A percentile compares a stretch with the other conserved stretches of the same genome.
These are phyloP conservation scores for Chlorocebus sabaeus DNA, from an alignment of 2,113 vertebrate genomes.

Conservation along the genomic window DNA sequence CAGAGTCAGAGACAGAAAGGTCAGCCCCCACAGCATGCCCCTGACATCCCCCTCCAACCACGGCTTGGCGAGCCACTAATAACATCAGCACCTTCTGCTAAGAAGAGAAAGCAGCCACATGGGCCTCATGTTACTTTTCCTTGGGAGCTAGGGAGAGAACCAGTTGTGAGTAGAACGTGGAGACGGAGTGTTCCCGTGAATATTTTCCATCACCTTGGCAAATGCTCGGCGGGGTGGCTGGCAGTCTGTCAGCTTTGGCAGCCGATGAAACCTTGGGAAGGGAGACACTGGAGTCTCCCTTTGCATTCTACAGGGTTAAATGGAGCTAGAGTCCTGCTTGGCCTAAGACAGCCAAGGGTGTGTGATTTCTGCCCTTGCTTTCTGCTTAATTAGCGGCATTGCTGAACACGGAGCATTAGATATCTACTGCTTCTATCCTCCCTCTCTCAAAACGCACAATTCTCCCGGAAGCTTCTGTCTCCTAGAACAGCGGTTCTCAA, in stretches of 20 bases:
- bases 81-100: background rate
- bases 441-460: background rate
- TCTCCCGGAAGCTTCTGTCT: background rate
- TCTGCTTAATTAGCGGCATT: conserved; percentile 1
- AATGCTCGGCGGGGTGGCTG: background rate
- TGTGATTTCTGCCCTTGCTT: conserved; percentile 3
- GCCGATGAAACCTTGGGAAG: background rate
- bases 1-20: background rate
- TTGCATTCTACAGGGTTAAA: background rate
- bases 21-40: background rate
- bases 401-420: background rate
- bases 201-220: background rate
- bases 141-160: background rate
- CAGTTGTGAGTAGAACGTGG: background rate
- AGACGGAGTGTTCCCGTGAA: background rate
- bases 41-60: background rate
- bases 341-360: background rate
- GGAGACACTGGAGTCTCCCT: fast-evolving
- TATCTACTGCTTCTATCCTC: background rate
- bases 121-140: background rate
- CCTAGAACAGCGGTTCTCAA: background rate
- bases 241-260: too few relatives aligned
- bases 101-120: background rate
- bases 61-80: fast-evolving
- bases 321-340: background rate